Evolutionary conservation across 1,140 invertebrate genomes (phyloP).

Genomic region (Pantala flavescens): DNA sequence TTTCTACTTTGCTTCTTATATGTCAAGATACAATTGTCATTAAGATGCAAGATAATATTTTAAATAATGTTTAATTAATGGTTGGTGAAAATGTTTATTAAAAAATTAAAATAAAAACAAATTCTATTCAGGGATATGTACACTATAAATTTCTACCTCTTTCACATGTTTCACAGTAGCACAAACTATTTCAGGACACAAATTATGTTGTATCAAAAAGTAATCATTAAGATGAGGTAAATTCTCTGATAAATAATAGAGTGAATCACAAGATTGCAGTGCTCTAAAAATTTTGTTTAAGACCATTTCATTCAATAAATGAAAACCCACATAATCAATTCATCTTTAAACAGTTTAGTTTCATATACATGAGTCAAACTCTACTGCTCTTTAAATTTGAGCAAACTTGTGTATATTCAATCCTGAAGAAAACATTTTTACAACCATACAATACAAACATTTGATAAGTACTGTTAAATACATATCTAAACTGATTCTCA

Average conservation of each 20-base stretch:
- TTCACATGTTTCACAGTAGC: neutral
- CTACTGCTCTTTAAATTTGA: neutral
- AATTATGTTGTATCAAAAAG: neutral
- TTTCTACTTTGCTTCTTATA: too few species aligned
- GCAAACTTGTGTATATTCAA: neutral
- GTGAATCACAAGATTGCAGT: neutral
- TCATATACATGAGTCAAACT: neutral
- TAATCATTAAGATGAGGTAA: neutral
- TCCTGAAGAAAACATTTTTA: neutral
- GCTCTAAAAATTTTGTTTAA: neutral
- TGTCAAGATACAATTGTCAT: too few species aligned
- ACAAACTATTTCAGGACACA: neutral
- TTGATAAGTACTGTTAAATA: neutral
- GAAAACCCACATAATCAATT: neutral
- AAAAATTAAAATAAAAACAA: slow-evolving; percentile 4
- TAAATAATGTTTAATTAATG: neutral
- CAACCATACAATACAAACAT: neutral
- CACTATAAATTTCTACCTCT: neutral
- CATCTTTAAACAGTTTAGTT: neutral
- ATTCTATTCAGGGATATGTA: neutral
- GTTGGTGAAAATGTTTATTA: slow-evolving; percentile 3
- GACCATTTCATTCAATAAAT: neutral
- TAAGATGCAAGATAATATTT: neutral
- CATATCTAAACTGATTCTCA: neutral
- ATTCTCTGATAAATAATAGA: neutral